A percentile compares a stretch with the other conserved stretches of the same genome.
These are phyloP conservation scores for Dysdera silvatica DNA, from an alignment of 1,140 invertebrate genomes.

Conservation along the genomic window DNA sequence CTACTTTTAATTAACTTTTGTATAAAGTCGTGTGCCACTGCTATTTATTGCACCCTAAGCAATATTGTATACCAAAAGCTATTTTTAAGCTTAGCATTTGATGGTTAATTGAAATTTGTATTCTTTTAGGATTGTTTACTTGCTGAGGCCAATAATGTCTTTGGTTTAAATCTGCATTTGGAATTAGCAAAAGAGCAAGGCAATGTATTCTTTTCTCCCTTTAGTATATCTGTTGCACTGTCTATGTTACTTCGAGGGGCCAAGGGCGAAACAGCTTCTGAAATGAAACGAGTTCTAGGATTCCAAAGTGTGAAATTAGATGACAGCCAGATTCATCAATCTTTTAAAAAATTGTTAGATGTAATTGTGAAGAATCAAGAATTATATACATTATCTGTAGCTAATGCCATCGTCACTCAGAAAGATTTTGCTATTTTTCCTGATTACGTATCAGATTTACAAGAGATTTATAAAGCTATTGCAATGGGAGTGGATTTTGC, in stretches of 20 bases:
- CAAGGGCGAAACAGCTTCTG: conserved; percentile 27
- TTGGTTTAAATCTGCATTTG: conserved; percentile 6
- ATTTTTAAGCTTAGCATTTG: too few relatives aligned
- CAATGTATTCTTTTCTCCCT: conserved; percentile 36
- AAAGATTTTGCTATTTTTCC: neutral
- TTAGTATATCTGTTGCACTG: conserved; percentile 36
- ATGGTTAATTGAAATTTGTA: too few relatives aligned
- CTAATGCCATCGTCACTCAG: neutral
- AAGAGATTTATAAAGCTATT: neutral
- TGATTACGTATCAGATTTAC: neutral
- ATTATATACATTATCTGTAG: neutral
- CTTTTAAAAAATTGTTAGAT: conserved; percentile 32
- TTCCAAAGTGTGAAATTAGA: neutral
- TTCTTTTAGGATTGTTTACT: too few relatives aligned
- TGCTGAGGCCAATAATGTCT: conserved; percentile 12
- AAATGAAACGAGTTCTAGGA: conserved; percentile 27
- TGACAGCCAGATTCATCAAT: conserved; percentile 36
- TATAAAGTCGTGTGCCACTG: too few relatives aligned
- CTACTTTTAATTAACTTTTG: too few relatives aligned
- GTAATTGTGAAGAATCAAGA: neutral
- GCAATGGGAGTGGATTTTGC: conserved; percentile 2
- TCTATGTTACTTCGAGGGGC: conserved; percentile 35
- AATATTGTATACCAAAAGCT: too few relatives aligned
- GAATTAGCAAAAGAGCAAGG: neutral
- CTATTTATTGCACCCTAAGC: too few relatives aligned